These are phyloP conservation scores for Pherbina coryleti DNA, from an alignment of 2,888 invertebrate species.

Conservation along the genomic window DNA sequence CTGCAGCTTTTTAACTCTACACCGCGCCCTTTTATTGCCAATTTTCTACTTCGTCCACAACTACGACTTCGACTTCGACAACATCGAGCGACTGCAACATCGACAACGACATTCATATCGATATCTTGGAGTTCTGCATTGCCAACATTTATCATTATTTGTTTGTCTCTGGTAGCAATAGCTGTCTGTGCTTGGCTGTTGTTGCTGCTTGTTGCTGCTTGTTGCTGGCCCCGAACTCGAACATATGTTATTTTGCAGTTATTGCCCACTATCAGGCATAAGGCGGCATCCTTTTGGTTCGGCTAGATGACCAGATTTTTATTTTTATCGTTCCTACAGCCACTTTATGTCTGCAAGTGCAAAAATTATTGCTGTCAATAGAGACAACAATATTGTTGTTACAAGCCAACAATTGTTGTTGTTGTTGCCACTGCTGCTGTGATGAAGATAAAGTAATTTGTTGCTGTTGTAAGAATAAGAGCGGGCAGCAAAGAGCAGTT, in stretches of 20 bases:
- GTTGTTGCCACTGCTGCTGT: background rate
- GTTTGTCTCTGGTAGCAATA: slow-evolving; percentile 25
- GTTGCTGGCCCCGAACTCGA: background rate
- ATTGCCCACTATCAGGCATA: background rate
- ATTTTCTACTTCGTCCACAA: background rate
- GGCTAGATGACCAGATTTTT: background rate
- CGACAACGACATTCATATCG: too few species aligned
- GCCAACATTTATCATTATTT: slow-evolving; percentile 33
- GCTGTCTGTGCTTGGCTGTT: background rate
- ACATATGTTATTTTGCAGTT: slow-evolving; percentile 14
- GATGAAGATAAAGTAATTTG: background rate
- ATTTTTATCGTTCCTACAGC: slow-evolving; percentile 22
- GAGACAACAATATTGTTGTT: slow-evolving; percentile 31
- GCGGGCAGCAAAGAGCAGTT: background rate
- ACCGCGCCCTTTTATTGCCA: background rate
- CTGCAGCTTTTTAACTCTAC: background rate
- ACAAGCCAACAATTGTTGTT: background rate
- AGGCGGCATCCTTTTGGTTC: background rate
- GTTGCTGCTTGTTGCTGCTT: background rate
- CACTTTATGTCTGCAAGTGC: slow-evolving; percentile 34
- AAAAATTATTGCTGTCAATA: slow-evolving; percentile 39
- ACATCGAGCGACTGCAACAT: too few species aligned
- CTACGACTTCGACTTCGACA: too few species aligned
- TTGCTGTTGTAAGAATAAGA: background rate
- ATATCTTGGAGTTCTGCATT: background rate